These are phyloP conservation scores for Aphrophora alni DNA, from an alignment of 2,888 invertebrate species.

Conservation along the genomic window DNA sequence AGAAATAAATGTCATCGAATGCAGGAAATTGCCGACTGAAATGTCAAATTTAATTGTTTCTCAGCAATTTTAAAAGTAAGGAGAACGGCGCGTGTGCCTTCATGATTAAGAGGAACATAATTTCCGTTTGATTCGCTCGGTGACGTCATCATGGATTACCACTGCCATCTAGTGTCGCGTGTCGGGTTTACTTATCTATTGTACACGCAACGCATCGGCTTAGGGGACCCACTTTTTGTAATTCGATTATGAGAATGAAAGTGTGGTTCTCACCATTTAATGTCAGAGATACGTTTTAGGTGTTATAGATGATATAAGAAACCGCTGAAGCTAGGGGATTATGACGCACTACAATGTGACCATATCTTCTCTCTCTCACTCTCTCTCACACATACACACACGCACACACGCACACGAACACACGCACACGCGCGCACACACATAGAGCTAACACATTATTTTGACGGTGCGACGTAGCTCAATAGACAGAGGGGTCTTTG, in stretches of 20 bases:
- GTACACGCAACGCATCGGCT: neutral
- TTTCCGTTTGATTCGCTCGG: neutral
- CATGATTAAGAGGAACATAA: neutral
- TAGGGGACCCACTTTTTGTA: neutral
- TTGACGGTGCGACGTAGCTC: too few relatives aligned
- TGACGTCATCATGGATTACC: neutral
- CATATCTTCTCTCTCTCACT: too few relatives aligned
- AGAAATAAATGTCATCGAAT: neutral
- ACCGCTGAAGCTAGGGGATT: too few relatives aligned
- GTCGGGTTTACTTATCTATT: neutral
- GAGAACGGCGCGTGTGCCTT: neutral
- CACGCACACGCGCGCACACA: too few relatives aligned
- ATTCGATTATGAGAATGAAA: neutral
- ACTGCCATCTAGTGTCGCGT: neutral
- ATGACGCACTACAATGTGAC: too few relatives aligned
- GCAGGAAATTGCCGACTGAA: neutral
- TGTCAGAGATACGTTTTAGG: neutral
- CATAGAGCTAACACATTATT: too few relatives aligned
- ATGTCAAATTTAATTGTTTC: constrained; percentile 1
- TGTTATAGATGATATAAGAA: too few relatives aligned
- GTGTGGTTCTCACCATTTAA: neutral
- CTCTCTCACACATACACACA: too few relatives aligned
- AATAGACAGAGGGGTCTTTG: too few relatives aligned
- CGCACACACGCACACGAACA: too few relatives aligned
- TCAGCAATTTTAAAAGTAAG: neutral